These are phyloP conservation scores for Phymastichus coffea DNA, from an alignment of 1,140 invertebrate species.

Conservation along the genomic window DNA sequence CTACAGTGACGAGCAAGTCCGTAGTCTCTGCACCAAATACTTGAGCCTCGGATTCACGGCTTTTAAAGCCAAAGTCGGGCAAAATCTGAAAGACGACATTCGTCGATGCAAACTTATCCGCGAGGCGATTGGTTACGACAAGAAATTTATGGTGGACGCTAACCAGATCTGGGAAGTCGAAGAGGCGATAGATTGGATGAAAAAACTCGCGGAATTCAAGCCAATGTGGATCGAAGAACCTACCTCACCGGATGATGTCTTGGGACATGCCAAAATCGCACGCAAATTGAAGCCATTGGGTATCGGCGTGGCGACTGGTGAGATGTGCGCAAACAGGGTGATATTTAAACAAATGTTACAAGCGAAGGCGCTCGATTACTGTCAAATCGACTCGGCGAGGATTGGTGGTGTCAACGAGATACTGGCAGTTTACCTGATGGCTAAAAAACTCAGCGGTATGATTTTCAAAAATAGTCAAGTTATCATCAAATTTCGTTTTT, in stretches of 20 bases:
- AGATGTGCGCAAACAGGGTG: constrained; percentile 87
- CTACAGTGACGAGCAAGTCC: constrained; percentile 70
- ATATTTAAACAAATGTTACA: constrained; percentile 92
- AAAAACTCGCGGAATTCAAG: constrained; percentile 70
- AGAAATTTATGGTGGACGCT: constrained; percentile 82
- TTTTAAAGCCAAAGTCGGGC: constrained; percentile 91
- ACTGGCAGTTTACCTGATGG: constrained; percentile 86
- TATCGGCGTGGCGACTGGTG: constrained; percentile 87
- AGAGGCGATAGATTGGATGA: constrained; percentile 85
- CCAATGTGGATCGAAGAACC: constrained; percentile 92
- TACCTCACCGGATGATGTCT: constrained; percentile 86
- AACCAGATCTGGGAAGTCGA: constrained; percentile 90
- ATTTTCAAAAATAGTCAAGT: no score
- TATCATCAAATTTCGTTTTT: no score
- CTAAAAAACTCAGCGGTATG: constrained; percentile 69
- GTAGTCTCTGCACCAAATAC: constrained; percentile 70
- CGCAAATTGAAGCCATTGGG: constrained; percentile 64
- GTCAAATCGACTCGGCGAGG: constrained; percentile 87
- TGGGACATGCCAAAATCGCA: constrained; percentile 78
- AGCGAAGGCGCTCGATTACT: constrained; percentile 76
- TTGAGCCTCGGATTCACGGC: constrained; percentile 73
- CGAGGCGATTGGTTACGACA: constrained; percentile 74
- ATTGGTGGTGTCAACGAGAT: constrained; percentile 89
- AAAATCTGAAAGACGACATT: constrained; percentile 75
- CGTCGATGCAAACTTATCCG: constrained; percentile 70